Evolutionary conservation across 1,140 invertebrate genomes (phyloP).

Genomic region (Trichogramma pretiosum): DNA sequence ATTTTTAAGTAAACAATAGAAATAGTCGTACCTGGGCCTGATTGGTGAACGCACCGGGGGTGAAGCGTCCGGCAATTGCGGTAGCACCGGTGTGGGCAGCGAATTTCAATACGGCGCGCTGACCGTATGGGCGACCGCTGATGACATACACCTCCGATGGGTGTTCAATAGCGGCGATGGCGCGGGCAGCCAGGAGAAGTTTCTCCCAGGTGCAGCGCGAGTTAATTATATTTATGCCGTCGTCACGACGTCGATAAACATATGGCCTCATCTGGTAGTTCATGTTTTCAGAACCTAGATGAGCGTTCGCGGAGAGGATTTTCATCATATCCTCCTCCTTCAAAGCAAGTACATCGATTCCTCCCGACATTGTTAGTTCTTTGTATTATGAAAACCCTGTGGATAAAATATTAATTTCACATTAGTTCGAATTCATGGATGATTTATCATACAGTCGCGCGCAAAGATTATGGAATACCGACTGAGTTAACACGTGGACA

Average conservation of each 20-base stretch:
- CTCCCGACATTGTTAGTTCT: too few relatives aligned
- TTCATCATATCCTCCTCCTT: slow-evolving; percentile 97
- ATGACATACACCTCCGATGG: slow-evolving; percentile 95
- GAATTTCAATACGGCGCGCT: slow-evolving; percentile 96
- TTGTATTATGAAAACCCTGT: too few relatives aligned
- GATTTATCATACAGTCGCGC: too few relatives aligned
- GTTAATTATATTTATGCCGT: slow-evolving; percentile 87
- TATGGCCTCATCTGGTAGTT: slow-evolving; percentile 93
- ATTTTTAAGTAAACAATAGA: background rate
- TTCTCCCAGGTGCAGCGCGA: slow-evolving; percentile 98
- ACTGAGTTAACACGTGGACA: too few relatives aligned
- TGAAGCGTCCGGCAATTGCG: slow-evolving; percentile 97
- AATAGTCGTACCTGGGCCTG: slow-evolving; percentile 63
- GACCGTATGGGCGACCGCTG: slow-evolving; percentile 86
- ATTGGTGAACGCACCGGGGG: slow-evolving; percentile 97
- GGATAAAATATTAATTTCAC: too few relatives aligned
- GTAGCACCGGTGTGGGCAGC: slow-evolving; percentile 96
- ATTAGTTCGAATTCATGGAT: too few relatives aligned
- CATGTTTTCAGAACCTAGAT: slow-evolving; percentile 88
- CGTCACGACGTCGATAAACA: slow-evolving; percentile 87
- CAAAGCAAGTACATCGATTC: slow-evolving; percentile 71
- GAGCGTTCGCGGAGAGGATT: slow-evolving; percentile 90
- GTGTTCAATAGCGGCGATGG: slow-evolving; percentile 96
- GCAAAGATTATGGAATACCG: too few relatives aligned
- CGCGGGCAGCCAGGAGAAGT: slow-evolving; percentile 88